phyloP scores from a whole-genome alignment of 2,113 vertebrate species.

The Nansenia antarctica region DNA sequence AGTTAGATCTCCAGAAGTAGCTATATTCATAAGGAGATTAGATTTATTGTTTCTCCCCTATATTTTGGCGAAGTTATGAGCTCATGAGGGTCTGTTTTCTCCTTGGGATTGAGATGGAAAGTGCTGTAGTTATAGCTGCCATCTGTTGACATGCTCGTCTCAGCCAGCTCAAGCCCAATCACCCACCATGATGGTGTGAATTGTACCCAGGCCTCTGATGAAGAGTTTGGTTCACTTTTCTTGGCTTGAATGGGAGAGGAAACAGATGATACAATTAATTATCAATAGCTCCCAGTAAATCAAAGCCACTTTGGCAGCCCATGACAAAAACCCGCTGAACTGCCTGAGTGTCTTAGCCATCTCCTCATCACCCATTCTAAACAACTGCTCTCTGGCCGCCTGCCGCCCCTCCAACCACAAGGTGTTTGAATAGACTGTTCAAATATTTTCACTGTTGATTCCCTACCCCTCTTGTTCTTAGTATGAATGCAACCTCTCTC shows the following conservation, averaged over 20 bases:
- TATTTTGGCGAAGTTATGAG: constrained; percentile 54
- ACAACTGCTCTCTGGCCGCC: constrained; percentile 79
- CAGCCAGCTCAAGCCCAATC: constrained; percentile 61
- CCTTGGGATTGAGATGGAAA: constrained; percentile 52
- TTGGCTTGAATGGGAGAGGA: constrained; percentile 73
- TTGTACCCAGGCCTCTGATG: constrained; percentile 68
- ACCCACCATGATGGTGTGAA: constrained; percentile 58
- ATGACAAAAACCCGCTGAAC: constrained; percentile 64
- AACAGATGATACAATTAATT: constrained; percentile 85
- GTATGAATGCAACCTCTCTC: constrained; percentile 54
- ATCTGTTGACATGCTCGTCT: constrained; percentile 70
- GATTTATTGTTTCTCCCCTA: constrained; percentile 47
- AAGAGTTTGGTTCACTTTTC: constrained; percentile 73
- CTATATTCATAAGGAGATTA: constrained; percentile 38
- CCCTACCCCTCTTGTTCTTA: constrained; percentile 39
- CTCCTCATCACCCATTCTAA: constrained; percentile 80
- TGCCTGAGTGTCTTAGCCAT: constrained; percentile 62
- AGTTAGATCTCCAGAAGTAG: constrained; percentile 12
- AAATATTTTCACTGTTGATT: constrained; percentile 82
- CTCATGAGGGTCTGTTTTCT: constrained; percentile 45
- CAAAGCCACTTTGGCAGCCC: constrained; percentile 79
- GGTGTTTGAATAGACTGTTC: constrained; percentile 83
- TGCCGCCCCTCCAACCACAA: constrained; percentile 72
- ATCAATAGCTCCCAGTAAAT: constrained; percentile 81
- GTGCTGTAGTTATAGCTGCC: constrained; percentile 62